These are phyloP conservation scores for Clarias batrachus DNA, from an alignment of 2,113 vertebrate species.

Conservation along the genomic window DNA sequence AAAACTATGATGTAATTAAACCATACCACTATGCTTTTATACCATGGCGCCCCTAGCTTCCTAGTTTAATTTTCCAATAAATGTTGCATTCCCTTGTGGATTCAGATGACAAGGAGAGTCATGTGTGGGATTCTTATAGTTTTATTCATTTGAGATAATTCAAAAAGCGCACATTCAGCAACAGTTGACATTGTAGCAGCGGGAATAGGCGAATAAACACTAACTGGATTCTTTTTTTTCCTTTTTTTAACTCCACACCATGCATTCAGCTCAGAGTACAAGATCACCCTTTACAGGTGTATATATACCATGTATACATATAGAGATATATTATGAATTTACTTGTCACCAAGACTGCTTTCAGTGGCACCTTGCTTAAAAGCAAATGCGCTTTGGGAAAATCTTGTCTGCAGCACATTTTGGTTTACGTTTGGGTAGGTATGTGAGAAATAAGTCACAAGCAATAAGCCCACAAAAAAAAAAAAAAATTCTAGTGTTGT, in stretches of 20 bases:
- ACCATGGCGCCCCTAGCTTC: not conserved
- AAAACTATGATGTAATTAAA: not conserved
- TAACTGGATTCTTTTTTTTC: constrained; percentile 57
- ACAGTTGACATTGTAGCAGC: constrained; percentile 75
- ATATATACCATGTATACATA: constrained; percentile 22
- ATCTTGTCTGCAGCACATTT: constrained; percentile 44
- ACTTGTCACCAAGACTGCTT: constrained; percentile 50
- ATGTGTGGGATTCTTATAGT: constrained; percentile 62
- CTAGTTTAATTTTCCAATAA: not conserved
- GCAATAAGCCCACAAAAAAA: constrained; percentile 36
- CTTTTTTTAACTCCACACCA: constrained; percentile 65
- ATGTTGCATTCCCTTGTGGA: not conserved
- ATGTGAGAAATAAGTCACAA: not conserved
- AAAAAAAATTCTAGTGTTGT: constrained; percentile 18
- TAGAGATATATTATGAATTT: constrained; percentile 49
- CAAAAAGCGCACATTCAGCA: constrained; percentile 78
- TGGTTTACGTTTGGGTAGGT: constrained; percentile 24
- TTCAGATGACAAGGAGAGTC: constrained; percentile 36
- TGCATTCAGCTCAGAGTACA: constrained; percentile 66
- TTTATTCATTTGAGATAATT: constrained; percentile 76
- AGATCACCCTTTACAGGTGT: constrained; percentile 49
- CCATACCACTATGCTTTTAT: not conserved
- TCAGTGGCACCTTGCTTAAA: constrained; percentile 56
- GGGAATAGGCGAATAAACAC: constrained; percentile 67
- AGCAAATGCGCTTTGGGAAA: constrained; percentile 45